Evolutionary conservation across 2,888 invertebrate species (phyloP).

Genomic region (Myopa tessellatipennis): DNA sequence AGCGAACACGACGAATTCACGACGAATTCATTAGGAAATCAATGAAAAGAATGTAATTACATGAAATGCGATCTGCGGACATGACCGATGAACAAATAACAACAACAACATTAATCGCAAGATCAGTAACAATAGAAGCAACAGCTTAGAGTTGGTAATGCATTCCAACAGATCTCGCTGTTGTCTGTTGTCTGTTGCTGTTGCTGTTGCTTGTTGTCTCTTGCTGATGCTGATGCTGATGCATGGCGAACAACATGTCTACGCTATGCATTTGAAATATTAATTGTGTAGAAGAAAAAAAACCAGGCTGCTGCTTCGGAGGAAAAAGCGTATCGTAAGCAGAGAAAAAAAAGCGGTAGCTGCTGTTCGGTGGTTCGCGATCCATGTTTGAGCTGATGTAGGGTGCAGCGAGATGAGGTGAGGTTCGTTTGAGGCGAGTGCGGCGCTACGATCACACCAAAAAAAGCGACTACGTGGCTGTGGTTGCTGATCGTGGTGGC

Average conservation of each 20-base stretch:
- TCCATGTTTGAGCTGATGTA: not conserved
- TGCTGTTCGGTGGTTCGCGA: not conserved
- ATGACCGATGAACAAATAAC: constrained; percentile 27
- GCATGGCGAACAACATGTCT: constrained; percentile 20
- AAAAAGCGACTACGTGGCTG: constrained; percentile 2
- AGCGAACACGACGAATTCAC: not conserved
- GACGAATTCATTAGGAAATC: constrained; percentile 15
- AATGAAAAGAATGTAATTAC: constrained; percentile 24
- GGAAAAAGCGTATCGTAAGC: not conserved
- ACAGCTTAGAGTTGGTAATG: constrained; percentile 13
- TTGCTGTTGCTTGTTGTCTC: not conserved
- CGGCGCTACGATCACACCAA: constrained; percentile 34
- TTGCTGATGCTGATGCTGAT: constrained; percentile 10
- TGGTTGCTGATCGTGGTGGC: not conserved
- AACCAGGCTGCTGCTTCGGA: not conserved
- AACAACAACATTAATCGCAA: constrained; percentile 23
- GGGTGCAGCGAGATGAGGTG: not conserved
- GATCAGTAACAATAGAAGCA: constrained; percentile 31
- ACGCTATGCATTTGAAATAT: constrained; percentile 36
- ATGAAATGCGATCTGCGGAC: constrained; percentile 18
- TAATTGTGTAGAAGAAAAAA: not conserved
- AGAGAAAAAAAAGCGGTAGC: not conserved
- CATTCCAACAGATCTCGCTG: constrained; percentile 26
- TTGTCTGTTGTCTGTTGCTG: not conserved
- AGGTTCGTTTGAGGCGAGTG: not conserved